Evolutionary conservation across 2,888 invertebrate genomes (phyloP).

Genomic region (Onthophagus sagittarius): DNA sequence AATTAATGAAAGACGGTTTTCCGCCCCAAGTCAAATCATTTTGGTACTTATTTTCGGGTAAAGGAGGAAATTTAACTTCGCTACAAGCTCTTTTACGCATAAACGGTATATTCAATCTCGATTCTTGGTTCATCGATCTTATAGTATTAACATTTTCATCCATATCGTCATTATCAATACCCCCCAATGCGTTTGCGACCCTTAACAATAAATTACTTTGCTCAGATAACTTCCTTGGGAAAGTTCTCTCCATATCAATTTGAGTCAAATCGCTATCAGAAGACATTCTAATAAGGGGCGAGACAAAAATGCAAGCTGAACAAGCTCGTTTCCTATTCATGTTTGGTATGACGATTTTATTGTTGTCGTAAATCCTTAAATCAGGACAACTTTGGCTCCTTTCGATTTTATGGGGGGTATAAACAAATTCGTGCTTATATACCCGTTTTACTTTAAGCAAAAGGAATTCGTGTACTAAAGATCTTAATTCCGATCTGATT

Average conservation of each 20-base stretch:
- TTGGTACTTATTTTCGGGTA: slow-evolving; percentile 42
- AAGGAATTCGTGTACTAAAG: slow-evolving; percentile 62
- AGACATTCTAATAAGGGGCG: slow-evolving; percentile 57
- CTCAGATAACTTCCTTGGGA: slow-evolving; percentile 64
- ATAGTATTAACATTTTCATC: slow-evolving; percentile 72
- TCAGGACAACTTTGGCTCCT: slow-evolving; percentile 70
- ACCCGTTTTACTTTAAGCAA: slow-evolving; percentile 73
- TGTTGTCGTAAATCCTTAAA: slow-evolving; percentile 54
- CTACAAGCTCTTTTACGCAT: slow-evolving; percentile 61
- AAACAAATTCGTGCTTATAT: slow-evolving; percentile 60
- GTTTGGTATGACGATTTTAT: slow-evolving; percentile 46
- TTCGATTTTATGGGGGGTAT: slow-evolving; percentile 43
- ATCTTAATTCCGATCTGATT: slow-evolving; percentile 55
- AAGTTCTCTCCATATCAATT: slow-evolving; percentile 76
- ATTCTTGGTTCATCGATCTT: slow-evolving; percentile 45
- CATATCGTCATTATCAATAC: slow-evolving; percentile 51
- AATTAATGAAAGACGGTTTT: slow-evolving; percentile 58
- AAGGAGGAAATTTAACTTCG: slow-evolving; percentile 49
- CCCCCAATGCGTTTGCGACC: slow-evolving; percentile 74
- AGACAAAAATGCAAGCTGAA: slow-evolving; percentile 54
- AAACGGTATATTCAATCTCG: slow-evolving; percentile 43
- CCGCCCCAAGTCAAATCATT: slow-evolving; percentile 64
- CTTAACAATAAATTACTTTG: slow-evolving; percentile 73
- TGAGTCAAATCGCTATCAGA: slow-evolving; percentile 76
- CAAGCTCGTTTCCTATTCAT: slow-evolving; percentile 54